phyloP scores from a whole-genome alignment of 2,113 vertebrate genomes.

The Pteropus alecto region DNA sequence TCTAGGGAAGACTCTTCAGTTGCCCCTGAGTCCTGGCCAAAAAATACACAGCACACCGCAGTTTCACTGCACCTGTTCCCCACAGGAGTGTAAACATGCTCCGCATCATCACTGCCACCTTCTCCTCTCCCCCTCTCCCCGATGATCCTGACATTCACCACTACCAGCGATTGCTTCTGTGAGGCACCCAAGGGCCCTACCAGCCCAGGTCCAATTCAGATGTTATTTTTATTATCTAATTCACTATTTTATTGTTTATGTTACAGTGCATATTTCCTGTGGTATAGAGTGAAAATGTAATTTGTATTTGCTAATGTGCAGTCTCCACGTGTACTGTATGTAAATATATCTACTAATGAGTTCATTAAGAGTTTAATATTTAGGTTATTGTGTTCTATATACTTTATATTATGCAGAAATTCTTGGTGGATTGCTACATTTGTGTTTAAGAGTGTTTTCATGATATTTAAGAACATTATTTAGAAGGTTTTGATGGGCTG shows the following conservation, averaged over 20 bases:
- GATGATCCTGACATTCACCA: not conserved
- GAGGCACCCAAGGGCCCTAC: not conserved
- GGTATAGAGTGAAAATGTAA: not conserved
- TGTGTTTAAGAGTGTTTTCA: conserved; percentile 5
- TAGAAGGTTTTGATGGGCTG: conserved; percentile 18
- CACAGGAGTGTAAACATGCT: rapidly evolving
- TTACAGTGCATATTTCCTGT: not conserved
- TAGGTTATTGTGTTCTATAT: conserved; percentile 14
- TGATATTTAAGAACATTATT: conserved; percentile 36
- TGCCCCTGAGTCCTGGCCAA: not conserved
- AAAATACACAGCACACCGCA: rapidly evolving
- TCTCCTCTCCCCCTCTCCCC: not conserved
- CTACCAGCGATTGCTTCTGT: not conserved
- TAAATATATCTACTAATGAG: conserved; percentile 15
- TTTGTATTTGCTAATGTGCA: conserved; percentile 25
- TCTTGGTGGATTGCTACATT: conserved; percentile 14
- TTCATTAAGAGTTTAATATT: conserved; percentile 44
- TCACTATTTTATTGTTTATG: not conserved
- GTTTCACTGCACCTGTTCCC: not conserved
- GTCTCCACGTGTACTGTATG: not conserved
- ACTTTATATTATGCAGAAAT: not conserved
- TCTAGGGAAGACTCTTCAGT: not conserved
- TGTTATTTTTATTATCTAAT: not conserved
- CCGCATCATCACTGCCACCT: not conserved
- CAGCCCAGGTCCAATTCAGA: not conserved